Conservation (phyloP, 2,888 invertebrate genomes). For the Malthinus flaveolus region DNA sequence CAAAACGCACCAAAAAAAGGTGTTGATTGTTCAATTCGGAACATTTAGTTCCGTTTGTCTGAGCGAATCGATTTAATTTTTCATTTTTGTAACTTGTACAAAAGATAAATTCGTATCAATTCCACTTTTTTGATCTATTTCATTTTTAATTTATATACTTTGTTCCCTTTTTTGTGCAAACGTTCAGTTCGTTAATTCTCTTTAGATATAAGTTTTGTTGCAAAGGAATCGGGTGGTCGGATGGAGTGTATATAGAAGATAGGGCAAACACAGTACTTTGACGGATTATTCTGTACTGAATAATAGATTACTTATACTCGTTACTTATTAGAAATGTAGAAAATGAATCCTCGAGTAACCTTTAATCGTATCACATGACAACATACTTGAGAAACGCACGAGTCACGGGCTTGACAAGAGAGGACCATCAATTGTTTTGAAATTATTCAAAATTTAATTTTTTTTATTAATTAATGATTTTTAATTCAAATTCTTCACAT, state of each 20-base stretch:
- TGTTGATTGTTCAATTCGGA: conserved; percentile 7
- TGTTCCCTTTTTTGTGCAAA: conserved; percentile 36
- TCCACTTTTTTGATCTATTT: conserved; percentile 44
- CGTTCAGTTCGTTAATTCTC: conserved; percentile 33
- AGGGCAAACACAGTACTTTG: conserved; percentile 48
- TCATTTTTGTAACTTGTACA: not conserved
- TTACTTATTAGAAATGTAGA: conserved; percentile 35
- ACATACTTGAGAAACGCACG: no score
- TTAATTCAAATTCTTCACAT: no score
- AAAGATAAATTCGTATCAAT: conserved; percentile 40
- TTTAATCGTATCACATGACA: conserved; percentile 26
- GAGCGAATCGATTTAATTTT: no score
- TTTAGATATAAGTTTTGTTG: conserved; percentile 18
- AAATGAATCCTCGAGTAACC: conserved; percentile 20
- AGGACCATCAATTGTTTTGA: no score
- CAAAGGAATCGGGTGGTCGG: conserved; percentile 27
- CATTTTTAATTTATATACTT: conserved; percentile 38
- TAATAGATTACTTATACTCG: conserved; percentile 48
- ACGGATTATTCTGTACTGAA: conserved; percentile 50
- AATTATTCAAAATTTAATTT: no score
- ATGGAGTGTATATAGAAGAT: conserved; percentile 45
- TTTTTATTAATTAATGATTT: no score
- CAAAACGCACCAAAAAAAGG: not conserved
- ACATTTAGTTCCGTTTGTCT: not conserved
- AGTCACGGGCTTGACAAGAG: no score